A percentile compares a stretch with the other conserved stretches of the same genome.
These are phyloP conservation scores for Alsophila aescularia DNA, from an alignment of 2,888 invertebrate species.

Conservation along the genomic window DNA sequence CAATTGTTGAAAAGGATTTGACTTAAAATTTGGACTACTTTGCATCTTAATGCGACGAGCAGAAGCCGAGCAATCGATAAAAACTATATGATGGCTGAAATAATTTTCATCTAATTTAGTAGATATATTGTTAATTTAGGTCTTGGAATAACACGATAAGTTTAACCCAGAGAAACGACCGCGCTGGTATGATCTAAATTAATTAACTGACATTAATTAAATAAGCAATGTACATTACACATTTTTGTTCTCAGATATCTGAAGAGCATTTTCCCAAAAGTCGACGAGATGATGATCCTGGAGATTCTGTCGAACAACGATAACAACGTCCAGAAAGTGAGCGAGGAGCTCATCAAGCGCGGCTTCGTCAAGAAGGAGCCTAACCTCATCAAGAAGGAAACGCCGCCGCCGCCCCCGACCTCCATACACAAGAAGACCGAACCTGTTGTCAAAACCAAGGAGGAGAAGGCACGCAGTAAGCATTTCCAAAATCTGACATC, in stretches of 20 bases:
- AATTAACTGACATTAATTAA: too few relatives aligned
- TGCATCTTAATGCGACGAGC: too few relatives aligned
- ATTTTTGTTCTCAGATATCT: constrained; percentile 86
- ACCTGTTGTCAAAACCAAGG: constrained; percentile 86
- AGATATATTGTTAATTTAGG: too few relatives aligned
- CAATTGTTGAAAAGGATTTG: too few relatives aligned
- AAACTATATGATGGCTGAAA: too few relatives aligned
- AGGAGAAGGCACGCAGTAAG: constrained; percentile 89
- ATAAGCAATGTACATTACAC: not conserved
- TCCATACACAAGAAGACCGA: constrained; percentile 80
- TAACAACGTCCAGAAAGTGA: constrained; percentile 95
- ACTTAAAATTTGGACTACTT: too few relatives aligned
- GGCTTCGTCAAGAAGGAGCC: constrained; percentile 93
- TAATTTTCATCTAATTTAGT: too few relatives aligned
- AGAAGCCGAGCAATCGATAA: too few relatives aligned
- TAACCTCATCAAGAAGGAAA: constrained; percentile 45
- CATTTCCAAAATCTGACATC: constrained; percentile 12
- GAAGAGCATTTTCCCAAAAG: constrained; percentile 95
- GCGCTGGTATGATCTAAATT: too few relatives aligned
- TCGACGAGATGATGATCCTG: constrained; percentile 93
- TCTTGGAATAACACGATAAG: too few relatives aligned
- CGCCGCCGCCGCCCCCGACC: constrained; percentile 59
- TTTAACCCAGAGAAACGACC: too few relatives aligned
- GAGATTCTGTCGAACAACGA: constrained; percentile 94
- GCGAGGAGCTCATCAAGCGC: constrained; percentile 91